Evolutionary conservation across 2,113 vertebrate genomes (phyloP).

Genomic region (Nerophis lumbriciformis): DNA sequence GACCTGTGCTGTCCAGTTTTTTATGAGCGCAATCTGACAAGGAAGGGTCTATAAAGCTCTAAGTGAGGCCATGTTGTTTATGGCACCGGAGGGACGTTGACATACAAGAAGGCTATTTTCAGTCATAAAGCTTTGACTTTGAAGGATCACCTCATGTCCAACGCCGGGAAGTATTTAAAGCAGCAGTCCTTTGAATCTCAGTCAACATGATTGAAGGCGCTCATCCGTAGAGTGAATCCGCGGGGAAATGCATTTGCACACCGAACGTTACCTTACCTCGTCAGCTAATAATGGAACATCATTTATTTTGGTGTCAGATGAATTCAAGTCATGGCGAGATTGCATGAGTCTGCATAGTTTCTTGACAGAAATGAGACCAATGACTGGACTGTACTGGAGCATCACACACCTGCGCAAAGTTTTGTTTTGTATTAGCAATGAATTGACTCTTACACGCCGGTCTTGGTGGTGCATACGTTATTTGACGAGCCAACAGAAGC

Average conservation of each 20-base stretch:
- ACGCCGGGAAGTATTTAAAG: not conserved
- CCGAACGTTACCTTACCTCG: not conserved
- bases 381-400: not conserved
- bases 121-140: conserved; percentile 6
- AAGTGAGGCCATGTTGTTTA: conserved; percentile 5
- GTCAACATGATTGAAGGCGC: not conserved
- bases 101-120: conserved; percentile 3
- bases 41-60: conserved; percentile 3
- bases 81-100: not conserved
- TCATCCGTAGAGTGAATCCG: not conserved
- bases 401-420: too few relatives aligned
- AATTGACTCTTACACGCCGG: too few relatives aligned
- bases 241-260: not conserved
- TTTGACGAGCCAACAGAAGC: too few relatives aligned
- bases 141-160: not conserved
- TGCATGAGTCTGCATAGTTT: not conserved
- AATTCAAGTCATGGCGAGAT: not conserved
- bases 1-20: not conserved
- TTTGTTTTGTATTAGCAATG: too few relatives aligned
- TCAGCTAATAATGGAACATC: not conserved
- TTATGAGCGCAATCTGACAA: not conserved
- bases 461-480: too few relatives aligned
- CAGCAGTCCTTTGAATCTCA: not conserved
- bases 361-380: not conserved
- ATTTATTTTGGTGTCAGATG: not conserved